Base-by-base conservation (phyloP, 1,140 invertebrate genomes). In the Carposina sasakii region DNA sequence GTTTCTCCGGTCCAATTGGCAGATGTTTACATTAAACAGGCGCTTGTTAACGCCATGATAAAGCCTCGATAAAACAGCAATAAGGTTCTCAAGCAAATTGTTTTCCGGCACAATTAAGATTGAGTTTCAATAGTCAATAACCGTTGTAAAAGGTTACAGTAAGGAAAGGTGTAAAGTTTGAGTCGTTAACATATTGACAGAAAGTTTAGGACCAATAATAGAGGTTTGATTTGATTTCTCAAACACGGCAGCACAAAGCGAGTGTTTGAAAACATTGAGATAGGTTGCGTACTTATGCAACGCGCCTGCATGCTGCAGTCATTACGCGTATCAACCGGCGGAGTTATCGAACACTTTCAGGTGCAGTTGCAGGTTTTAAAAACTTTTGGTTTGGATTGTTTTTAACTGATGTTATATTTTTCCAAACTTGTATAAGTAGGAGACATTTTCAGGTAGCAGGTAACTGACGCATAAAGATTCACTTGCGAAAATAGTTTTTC, bases 101-200 rank as follows among this genome's bases (percentile, higher is more conserved):
- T 71, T 72, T 67, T 71, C 70, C 67, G 65, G 63, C 61, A 71
- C 54, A 52, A 67, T 75, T 76, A 69, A 71, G 68, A 74, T 76
- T 79, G 66, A 66, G 60, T 79, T 77, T 71, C 64, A 67, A 72
- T 70, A 56, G 47, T 59, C 67, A 69, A 76, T 71, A 69, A 58
- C 50, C 58, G 54, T 16, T 57, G 55, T 72, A 67, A 71, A 71
- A 71, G 19, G 15, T 54, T 60, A 56, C 60, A 57, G 63, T 56
- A 55, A 59, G 53, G 60, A 34, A 57, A 65, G 59, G 48, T 47
- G 46, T 17, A 36, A 19, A 59, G 43, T 55, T 59, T 48, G 40
- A 45, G 55, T 60, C 53, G 57, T 67, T 58, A 55, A 56, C 55
- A 42, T 52, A 57, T 66, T 67, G 69, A 74, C 69, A 73, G 66